Conservation (phyloP, 2,797 vertebrate genomes). For the Chiroxiphia lanceolata region DNA sequence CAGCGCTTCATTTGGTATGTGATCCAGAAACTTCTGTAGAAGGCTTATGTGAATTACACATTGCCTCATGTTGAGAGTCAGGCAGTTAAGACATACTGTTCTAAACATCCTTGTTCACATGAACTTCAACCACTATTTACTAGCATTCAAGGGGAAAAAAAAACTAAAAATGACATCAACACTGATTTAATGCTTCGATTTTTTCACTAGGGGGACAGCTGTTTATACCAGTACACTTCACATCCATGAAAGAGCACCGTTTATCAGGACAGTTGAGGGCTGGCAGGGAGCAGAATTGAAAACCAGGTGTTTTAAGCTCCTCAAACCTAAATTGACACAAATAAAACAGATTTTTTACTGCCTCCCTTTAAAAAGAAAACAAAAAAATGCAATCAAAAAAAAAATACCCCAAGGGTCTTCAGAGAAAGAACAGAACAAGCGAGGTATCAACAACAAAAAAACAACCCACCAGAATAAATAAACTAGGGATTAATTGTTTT, state of each 20-base stretch:
- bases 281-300: not conserved
- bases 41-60: conserved; percentile 26
- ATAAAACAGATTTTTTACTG: not conserved
- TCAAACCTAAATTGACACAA: not conserved
- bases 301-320: not conserved
- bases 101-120: conserved; percentile 6
- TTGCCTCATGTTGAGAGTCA: not conserved
- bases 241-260: not conserved
- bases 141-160: not conserved
- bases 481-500: conserved; percentile 32
- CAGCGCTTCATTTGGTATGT: not conserved
- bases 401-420: not conserved
- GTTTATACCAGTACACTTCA: conserved; percentile 3
- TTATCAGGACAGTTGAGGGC: not conserved
- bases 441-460: conserved; percentile 2
- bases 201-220: not conserved
- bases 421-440: not conserved
- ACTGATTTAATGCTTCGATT: not conserved
- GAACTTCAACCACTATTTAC: conserved; percentile 20
- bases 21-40: conserved; percentile 35
- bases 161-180: not conserved
- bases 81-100: conserved; percentile 10
- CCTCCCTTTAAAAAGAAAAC: not conserved
- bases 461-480: not conserved
- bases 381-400: not conserved